These are phyloP conservation scores for Caenorhabditis sp. DNA, from an alignment of 2,888 invertebrate genomes.

Conservation along the genomic window DNA sequence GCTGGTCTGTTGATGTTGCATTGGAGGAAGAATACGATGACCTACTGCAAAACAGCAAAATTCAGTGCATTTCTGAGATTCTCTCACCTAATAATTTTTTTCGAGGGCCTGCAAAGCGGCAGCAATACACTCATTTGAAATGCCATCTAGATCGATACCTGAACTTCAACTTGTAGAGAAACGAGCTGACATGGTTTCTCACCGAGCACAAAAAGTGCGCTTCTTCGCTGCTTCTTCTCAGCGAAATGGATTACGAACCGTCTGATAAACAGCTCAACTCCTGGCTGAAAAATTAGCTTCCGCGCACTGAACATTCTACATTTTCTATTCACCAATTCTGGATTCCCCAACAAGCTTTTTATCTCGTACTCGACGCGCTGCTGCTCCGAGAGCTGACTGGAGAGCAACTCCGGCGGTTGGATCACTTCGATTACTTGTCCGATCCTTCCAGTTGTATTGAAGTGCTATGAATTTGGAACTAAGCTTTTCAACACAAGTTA, in stretches of 20 bases:
- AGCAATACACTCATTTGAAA: conserved; percentile 69
- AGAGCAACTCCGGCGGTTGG: conserved; percentile 69
- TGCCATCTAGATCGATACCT: conserved; percentile 74
- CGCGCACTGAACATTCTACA: not conserved
- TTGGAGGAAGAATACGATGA: not conserved
- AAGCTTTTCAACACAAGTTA: not conserved
- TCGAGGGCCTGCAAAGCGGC: conserved; percentile 67
- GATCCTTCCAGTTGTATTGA: conserved; percentile 73
- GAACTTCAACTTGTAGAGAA: conserved; percentile 12
- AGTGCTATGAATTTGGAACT: conserved; percentile 16
- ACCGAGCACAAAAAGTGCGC: conserved; percentile 61
- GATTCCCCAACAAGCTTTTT: conserved; percentile 73
- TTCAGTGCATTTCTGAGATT: not conserved
- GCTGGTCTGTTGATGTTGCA: not conserved
- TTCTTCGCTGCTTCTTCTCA: conserved; percentile 34
- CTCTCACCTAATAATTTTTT: conserved; percentile 41
- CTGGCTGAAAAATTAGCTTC: conserved; percentile 60
- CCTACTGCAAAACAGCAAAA: not conserved
- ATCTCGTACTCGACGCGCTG: conserved; percentile 77
- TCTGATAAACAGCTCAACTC: conserved; percentile 74
- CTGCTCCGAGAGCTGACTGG: conserved; percentile 53
- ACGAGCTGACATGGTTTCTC: not conserved
- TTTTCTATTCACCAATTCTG: conserved; percentile 54
- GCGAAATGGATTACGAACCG: conserved; percentile 69
- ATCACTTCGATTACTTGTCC: conserved; percentile 77